phyloP scores from a whole-genome alignment of 2,888 invertebrate genomes.

The Phytoseiulus persimilis region DNA sequence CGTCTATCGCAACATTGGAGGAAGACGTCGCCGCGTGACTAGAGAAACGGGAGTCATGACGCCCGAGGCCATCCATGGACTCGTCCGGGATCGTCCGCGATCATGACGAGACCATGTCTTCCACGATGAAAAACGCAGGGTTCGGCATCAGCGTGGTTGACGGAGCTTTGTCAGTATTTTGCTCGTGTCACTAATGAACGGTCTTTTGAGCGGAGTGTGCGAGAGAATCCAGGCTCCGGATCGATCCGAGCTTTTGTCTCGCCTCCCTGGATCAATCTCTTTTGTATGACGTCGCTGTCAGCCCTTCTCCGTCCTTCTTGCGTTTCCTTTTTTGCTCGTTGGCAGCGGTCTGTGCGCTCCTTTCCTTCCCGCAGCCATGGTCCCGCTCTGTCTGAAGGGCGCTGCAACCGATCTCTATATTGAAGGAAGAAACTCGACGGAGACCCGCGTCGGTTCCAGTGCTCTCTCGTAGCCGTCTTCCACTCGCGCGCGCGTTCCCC shows the following conservation, averaged over 20 bases:
- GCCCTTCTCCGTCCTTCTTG: not conserved
- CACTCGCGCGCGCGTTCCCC: not conserved
- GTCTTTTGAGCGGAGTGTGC: not conserved
- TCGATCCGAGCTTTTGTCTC: slow-evolving; percentile 29
- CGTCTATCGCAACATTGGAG: not conserved
- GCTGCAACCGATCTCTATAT: not conserved
- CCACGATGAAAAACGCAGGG: not conserved
- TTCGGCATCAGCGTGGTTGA: not conserved
- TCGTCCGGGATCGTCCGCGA: not conserved
- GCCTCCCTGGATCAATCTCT: slow-evolving; percentile 30
- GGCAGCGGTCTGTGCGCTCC: slow-evolving; percentile 11
- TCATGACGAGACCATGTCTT: not conserved
- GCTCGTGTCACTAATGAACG: not conserved
- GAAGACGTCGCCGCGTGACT: no score
- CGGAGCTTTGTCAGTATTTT: not conserved
- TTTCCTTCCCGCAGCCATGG: not conserved
- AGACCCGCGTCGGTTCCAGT: not conserved
- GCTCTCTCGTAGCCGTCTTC: not conserved
- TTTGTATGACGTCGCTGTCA: slow-evolving; percentile 17
- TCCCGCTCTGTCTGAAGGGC: not conserved
- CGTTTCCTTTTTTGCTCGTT: not conserved
- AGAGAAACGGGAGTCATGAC: no score
- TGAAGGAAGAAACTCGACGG: not conserved
- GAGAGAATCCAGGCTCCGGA: not conserved
- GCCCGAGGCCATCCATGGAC: no score